Conservation (phyloP, 2,797 vertebrate genomes). For the Calcarius lapponicus region DNA sequence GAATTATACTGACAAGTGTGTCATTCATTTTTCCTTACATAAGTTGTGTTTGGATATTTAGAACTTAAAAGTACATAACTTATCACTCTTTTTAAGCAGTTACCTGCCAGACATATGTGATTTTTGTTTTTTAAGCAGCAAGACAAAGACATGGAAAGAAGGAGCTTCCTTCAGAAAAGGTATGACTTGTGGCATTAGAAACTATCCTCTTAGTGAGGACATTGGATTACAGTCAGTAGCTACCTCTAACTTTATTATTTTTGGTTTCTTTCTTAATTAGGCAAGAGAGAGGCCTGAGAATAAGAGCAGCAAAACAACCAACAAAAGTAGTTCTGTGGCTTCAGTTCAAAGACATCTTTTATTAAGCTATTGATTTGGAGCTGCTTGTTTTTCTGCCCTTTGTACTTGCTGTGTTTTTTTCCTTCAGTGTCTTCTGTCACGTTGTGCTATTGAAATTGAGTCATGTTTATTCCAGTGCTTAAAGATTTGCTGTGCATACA, state of each 20-base stretch:
- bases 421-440: neutral
- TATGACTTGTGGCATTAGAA: neutral
- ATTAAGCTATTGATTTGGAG: neutral
- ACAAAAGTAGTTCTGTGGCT: neutral
- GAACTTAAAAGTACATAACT: neutral
- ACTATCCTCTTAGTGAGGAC: neutral
- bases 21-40: neutral
- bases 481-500: slow-evolving; percentile 15
- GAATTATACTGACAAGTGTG: neutral
- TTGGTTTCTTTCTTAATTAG: neutral
- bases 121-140: neutral
- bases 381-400: neutral
- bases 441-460: neutral
- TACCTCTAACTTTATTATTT: neutral
- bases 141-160: neutral
- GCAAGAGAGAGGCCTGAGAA: neutral
- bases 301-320: neutral
- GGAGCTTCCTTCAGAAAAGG: neutral
- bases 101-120: neutral
- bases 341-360: neutral
- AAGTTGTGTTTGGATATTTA: neutral
- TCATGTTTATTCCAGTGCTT: neutral
- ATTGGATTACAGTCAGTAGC: neutral
- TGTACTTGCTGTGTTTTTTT: neutral
- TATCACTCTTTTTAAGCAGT: neutral